Evolutionary conservation across 2,888 invertebrate species (phyloP).

Genomic region (Formica aserva): DNA sequence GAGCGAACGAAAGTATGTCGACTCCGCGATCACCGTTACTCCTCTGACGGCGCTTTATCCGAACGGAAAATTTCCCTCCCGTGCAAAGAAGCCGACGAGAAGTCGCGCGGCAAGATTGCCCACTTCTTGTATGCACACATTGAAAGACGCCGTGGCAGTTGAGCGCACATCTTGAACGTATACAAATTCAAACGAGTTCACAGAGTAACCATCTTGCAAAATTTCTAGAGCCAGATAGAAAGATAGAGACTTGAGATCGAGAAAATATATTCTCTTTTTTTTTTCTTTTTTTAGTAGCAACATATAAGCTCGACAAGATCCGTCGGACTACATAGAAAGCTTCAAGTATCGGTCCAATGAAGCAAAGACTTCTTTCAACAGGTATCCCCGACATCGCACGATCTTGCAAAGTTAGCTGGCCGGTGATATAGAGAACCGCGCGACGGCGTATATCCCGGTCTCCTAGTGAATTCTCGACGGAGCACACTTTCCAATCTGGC

Average conservation of each 20-base stretch:
- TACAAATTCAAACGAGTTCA: constrained; percentile 39
- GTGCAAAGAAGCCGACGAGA: constrained; percentile 43
- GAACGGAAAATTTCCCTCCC: constrained; percentile 62
- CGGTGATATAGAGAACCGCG: constrained; percentile 50
- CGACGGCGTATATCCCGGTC: constrained; percentile 53
- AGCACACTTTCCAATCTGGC: constrained; percentile 71
- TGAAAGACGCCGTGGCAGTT: constrained; percentile 34
- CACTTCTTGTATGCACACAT: constrained; percentile 44
- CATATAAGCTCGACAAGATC: constrained; percentile 18
- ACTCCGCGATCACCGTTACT: constrained; percentile 43
- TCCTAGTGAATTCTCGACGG: constrained; percentile 67
- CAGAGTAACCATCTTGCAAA: background rate
- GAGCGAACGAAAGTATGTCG: constrained; percentile 42
- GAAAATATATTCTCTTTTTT: constrained; percentile 3
- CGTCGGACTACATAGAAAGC: constrained; percentile 19
- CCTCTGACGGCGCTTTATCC: constrained; percentile 60
- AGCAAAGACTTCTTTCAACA: constrained; percentile 72
- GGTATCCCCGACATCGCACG: constrained; percentile 71
- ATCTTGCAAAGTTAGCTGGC: constrained; percentile 58
- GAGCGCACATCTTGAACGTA: constrained; percentile 23
- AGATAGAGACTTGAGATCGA: constrained; percentile 34
- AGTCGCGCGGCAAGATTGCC: constrained; percentile 53
- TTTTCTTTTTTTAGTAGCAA: constrained; percentile 3
- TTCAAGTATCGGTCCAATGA: constrained; percentile 58
- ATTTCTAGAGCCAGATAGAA: background rate